These are phyloP conservation scores for Pinna nobilis DNA, from an alignment of 1,140 invertebrate species.

Conservation along the genomic window DNA sequence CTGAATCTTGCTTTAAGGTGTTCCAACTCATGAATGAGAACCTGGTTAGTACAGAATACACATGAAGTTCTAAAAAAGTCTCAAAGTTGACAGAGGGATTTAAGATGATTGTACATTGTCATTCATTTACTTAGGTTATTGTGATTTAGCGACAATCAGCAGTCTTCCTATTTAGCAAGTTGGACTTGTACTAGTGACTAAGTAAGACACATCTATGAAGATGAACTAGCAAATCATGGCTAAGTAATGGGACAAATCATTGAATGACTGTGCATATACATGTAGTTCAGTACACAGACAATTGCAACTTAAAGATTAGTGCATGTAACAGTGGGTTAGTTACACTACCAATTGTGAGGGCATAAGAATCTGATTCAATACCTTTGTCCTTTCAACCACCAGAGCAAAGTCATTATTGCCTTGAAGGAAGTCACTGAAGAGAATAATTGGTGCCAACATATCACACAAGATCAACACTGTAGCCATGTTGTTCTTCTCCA, in stretches of 20 bases:
- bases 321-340: too few species aligned
- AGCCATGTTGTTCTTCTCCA: background rate
- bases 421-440: conserved; percentile 4
- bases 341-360: too few species aligned
- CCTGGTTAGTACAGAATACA: background rate
- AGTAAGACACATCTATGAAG: background rate
- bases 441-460: background rate
- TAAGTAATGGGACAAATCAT: background rate
- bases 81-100: background rate
- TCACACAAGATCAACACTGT: background rate
- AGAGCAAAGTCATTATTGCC: background rate
- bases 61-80: background rate
- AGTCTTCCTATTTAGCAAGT: too few species aligned
- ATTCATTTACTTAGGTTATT: background rate
- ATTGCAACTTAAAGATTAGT: background rate
- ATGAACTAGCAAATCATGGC: background rate
- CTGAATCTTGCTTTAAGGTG: background rate
- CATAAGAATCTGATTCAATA: background rate
- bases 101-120: background rate
- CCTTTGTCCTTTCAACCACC: background rate
- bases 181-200: too few species aligned
- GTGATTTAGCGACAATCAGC: background rate
- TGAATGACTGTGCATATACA: background rate
- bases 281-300: background rate
- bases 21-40: background rate